phyloP scores from a whole-genome alignment of 1,140 invertebrate species.

The Drosophila novamexicana region DNA sequence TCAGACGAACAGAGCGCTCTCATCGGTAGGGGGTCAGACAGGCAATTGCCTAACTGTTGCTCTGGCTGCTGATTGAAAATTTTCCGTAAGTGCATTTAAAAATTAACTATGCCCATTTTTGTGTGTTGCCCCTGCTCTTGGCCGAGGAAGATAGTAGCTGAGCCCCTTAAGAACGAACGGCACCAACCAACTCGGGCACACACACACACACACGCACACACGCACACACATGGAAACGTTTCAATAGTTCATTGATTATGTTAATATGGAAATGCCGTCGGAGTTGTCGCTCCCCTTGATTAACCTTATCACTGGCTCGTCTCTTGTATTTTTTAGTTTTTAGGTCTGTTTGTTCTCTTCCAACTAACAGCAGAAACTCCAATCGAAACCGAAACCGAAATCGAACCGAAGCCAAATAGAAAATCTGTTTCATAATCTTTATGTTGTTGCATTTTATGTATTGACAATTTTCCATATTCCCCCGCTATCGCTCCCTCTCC shows the following conservation, averaged over 20 bases:
- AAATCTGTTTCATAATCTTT: slow-evolving; percentile 68
- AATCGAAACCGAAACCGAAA: slow-evolving; percentile 40
- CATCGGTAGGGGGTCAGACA: slow-evolving; percentile 72
- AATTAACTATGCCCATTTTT: slow-evolving; percentile 44
- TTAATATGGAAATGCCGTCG: slow-evolving; percentile 63
- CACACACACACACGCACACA: background rate
- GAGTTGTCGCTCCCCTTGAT: slow-evolving; percentile 28
- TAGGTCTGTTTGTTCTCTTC: slow-evolving; percentile 17
- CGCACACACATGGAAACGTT: background rate
- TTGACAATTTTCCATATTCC: slow-evolving; percentile 43
- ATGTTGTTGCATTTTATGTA: slow-evolving; percentile 51
- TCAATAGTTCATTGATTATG: slow-evolving; percentile 71
- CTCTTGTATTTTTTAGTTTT: slow-evolving; percentile 28
- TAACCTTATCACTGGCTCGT: slow-evolving; percentile 36
- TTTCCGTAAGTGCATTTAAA: slow-evolving; percentile 77
- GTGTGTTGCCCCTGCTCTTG: slow-evolving; percentile 14
- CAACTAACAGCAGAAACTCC: slow-evolving; percentile 7
- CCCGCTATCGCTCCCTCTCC: background rate
- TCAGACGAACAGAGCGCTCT: slow-evolving; percentile 48
- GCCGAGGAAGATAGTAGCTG: slow-evolving; percentile 44
- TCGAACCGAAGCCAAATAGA: slow-evolving; percentile 50
- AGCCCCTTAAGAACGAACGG: slow-evolving; percentile 36
- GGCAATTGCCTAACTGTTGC: slow-evolving; percentile 40
- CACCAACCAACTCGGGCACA: background rate
- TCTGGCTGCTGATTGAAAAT: slow-evolving; percentile 68